Conservation (phyloP, 2,797 vertebrate genomes). For the Rhynchonycteris naso region DNA sequence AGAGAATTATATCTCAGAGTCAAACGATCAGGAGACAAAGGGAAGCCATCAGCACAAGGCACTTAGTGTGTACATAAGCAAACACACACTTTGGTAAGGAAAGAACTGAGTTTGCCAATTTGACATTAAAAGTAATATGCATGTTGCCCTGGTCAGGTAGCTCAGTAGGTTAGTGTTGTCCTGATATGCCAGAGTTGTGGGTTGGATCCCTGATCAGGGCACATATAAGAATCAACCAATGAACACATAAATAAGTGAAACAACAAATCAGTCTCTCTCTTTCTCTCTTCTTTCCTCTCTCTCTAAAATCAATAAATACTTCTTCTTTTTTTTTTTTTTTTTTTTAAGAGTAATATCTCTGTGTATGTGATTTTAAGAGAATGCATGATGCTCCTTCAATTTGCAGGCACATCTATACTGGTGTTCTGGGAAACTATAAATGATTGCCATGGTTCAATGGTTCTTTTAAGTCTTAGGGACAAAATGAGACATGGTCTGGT, state of each 20-base stretch:
- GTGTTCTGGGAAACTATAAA: slow-evolving; percentile 4
- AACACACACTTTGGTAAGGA: neutral
- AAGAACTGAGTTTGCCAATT: neutral
- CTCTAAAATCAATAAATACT: no score
- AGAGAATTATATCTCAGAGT: slow-evolving; percentile 5
- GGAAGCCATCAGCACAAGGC: neutral
- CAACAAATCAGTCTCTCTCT: no score
- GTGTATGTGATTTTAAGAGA: neutral
- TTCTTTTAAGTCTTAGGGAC: slow-evolving; percentile 47
- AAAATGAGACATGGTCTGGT: neutral
- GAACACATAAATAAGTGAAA: no score
- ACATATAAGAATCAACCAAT: no score
- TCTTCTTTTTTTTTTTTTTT: no score
- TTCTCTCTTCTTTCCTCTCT: no score
- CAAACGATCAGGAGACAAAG: neutral
- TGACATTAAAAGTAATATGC: neutral
- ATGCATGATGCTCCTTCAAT: neutral
- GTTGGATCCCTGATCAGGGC: no score
- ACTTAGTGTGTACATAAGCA: neutral
- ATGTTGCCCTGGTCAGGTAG: no score
- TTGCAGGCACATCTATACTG: neutral
- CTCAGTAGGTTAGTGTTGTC: no score
- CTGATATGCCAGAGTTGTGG: no score
- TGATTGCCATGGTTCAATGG: slow-evolving; percentile 2
- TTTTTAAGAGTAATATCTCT: neutral